phyloP scores from a whole-genome alignment of 2,888 invertebrate genomes.

The Azorinus chamasolen region DNA sequence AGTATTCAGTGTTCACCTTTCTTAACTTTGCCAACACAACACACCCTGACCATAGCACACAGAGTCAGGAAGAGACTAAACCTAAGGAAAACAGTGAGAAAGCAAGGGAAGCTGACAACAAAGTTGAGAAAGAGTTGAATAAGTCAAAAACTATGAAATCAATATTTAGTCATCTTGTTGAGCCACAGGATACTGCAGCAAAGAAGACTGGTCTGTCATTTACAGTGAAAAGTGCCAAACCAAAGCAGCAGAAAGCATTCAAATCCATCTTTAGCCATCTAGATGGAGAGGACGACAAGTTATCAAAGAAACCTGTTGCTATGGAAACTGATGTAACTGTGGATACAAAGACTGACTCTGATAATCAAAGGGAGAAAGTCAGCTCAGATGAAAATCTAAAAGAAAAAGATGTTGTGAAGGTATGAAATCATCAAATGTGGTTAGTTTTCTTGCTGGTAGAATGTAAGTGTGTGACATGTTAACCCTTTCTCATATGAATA shows the following conservation, averaged over 20 bases:
- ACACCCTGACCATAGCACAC: conserved; percentile 4
- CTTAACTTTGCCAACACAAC: conserved; percentile 86
- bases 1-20: conserved; percentile 93
- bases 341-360: not conserved
- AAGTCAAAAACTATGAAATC: conserved; percentile 57
- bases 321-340: conserved; percentile 25
- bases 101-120: conserved; percentile 7
- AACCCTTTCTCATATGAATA: too few relatives aligned
- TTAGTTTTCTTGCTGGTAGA: too few relatives aligned
- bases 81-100: not conserved
- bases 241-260: conserved; percentile 50
- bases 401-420: not conserved
- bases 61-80: not conserved
- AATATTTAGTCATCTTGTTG: conserved; percentile 65
- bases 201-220: conserved; percentile 51
- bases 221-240: conserved; percentile 42
- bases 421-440: too few relatives aligned
- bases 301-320: conserved; percentile 10
- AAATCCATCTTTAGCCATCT: conserved; percentile 65
- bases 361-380: not conserved
- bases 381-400: conserved; percentile 1
- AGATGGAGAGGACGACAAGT: conserved; percentile 32
- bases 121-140: conserved; percentile 35
- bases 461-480: too few relatives aligned
- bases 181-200: conserved; percentile 30